A percentile compares a stretch with the other conserved stretches of the same genome.
phyloP scores from a whole-genome alignment of 2,888 invertebrate species.

The Sphaerophoria taeniata region DNA sequence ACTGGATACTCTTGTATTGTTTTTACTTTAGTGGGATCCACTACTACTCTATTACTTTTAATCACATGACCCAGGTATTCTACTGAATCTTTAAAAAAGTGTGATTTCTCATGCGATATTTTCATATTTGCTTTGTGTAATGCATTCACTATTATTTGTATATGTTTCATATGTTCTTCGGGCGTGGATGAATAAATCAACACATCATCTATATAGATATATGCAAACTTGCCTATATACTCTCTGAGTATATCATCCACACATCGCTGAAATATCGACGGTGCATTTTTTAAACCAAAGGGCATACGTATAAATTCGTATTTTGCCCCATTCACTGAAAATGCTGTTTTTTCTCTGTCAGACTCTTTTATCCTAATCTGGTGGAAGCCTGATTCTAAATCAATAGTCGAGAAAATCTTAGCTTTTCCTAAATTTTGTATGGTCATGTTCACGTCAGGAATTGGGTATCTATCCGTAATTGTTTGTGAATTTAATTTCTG shows the following conservation, averaged over 20 bases:
- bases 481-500: not conserved
- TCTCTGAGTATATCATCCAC: constrained; percentile 17
- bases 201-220: constrained; percentile 4
- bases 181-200: not conserved
- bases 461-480: constrained; percentile 1
- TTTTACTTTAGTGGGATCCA: not conserved
- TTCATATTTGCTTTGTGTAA: constrained; percentile 8
- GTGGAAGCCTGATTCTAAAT: constrained; percentile 8
- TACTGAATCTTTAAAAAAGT: too few relatives aligned
- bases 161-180: constrained; percentile 11
- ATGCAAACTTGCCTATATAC: not conserved
- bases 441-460: not conserved
- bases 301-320: constrained; percentile 8
- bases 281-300: not conserved
- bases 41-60: not conserved
- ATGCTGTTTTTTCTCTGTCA: not conserved
- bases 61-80: constrained; percentile 13
- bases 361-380: not conserved
- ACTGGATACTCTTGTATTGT: too few relatives aligned
- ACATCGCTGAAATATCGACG: constrained; percentile 17
- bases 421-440: not conserved
- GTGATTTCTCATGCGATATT: too few relatives aligned
- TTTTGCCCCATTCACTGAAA: constrained; percentile 1
- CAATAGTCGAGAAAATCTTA: not conserved
- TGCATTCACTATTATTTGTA: not conserved